Conservation (phyloP, 2,888 invertebrate genomes). For the Philaethria dido region DNA sequence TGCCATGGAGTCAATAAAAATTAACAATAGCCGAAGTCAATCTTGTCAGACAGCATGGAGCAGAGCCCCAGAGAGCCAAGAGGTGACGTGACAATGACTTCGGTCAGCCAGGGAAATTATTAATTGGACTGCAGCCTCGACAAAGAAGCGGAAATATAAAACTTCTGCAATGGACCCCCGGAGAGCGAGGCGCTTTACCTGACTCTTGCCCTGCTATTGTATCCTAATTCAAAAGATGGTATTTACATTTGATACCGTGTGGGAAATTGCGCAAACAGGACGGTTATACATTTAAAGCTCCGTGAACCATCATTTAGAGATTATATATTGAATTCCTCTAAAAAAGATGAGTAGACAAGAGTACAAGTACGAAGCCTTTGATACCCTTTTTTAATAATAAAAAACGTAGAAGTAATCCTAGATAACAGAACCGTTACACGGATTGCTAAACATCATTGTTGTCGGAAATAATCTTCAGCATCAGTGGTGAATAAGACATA, state of each 20-base stretch:
- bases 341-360: slow-evolving; percentile 55
- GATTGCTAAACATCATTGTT: slow-evolving; percentile 50
- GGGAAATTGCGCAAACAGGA: slow-evolving; percentile 79
- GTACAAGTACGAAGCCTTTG: slow-evolving; percentile 50
- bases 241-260: slow-evolving; percentile 77
- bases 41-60: slow-evolving; percentile 73
- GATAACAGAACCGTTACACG: slow-evolving; percentile 56
- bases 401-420: slow-evolving; percentile 56
- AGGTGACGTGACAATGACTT: slow-evolving; percentile 72
- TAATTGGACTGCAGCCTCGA: slow-evolving; percentile 75
- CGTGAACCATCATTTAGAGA: slow-evolving; percentile 62
- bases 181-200: slow-evolving; percentile 78
- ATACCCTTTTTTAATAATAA: slow-evolving; percentile 60
- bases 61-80: slow-evolving; percentile 54
- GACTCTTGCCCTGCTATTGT: slow-evolving; percentile 82
- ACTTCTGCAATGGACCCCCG: slow-evolving; percentile 77
- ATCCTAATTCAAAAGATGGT: slow-evolving; percentile 72
- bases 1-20: slow-evolving; percentile 70
- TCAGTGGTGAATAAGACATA: slow-evolving; percentile 14
- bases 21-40: slow-evolving; percentile 80
- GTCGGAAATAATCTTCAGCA: slow-evolving; percentile 44
- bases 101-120: slow-evolving; percentile 82
- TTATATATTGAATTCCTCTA: slow-evolving; percentile 58
- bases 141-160: slow-evolving; percentile 84
- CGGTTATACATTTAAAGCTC: slow-evolving; percentile 61